phyloP scores from a whole-genome alignment of 1,140 invertebrate genomes.

The Aethina tumida region DNA sequence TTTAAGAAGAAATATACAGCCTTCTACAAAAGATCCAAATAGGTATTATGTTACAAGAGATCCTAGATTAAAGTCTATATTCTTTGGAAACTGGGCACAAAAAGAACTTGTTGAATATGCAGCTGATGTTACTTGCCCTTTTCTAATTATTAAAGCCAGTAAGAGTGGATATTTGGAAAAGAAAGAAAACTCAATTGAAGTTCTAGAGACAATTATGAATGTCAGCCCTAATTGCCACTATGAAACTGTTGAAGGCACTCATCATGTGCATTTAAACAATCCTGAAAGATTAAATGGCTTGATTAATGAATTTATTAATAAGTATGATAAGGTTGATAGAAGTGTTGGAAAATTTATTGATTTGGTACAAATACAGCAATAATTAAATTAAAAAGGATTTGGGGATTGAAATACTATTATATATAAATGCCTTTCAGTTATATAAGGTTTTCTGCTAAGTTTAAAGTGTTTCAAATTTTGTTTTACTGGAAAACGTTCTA shows the following conservation, averaged over 20 bases:
- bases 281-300: conserved; percentile 46
- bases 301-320: conserved; percentile 49
- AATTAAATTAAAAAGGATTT: no score
- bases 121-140: conserved; percentile 19
- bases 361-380: no score
- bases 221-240: conserved; percentile 48
- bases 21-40: conserved; percentile 42
- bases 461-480: no score
- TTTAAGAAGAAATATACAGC: conserved; percentile 44
- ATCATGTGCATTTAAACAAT: conserved; percentile 65
- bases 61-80: conserved; percentile 22
- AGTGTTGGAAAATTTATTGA: no score
- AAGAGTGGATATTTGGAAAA: conserved; percentile 44
- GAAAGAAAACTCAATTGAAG: conserved; percentile 42
- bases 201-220: conserved; percentile 42
- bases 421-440: no score
- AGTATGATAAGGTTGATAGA: conserved; percentile 31
- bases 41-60: conserved; percentile 50
- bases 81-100: conserved; percentile 12
- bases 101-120: conserved; percentile 35
- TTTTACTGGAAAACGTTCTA: no score
- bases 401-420: no score
- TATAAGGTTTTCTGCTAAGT: no score
- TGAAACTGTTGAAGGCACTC: conserved; percentile 54
- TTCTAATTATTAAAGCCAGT: conserved; percentile 39